phyloP scores from a whole-genome alignment of 2,888 invertebrate genomes.

The Hyalella azteca region DNA sequence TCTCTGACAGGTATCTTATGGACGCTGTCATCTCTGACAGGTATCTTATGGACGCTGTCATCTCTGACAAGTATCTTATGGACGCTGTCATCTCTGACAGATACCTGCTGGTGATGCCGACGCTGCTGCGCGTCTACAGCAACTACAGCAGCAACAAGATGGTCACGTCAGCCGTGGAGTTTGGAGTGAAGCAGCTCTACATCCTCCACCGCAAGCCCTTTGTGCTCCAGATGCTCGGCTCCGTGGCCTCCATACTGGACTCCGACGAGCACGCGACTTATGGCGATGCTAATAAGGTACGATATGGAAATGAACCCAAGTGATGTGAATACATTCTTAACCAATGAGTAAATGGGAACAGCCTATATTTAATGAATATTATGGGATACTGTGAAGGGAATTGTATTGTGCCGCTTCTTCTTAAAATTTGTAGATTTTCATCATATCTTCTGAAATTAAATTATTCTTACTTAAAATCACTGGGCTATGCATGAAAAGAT shows the following conservation, averaged over 20 bases:
- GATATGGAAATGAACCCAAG: too few relatives aligned
- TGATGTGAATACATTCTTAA: too few relatives aligned
- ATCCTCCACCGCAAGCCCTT: constrained; percentile 97
- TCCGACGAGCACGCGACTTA: constrained; percentile 63
- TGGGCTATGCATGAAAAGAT: too few relatives aligned
- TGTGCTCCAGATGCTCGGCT: constrained; percentile 98
- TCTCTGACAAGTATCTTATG: too few relatives aligned
- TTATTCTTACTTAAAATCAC: too few relatives aligned
- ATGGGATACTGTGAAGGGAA: too few relatives aligned
- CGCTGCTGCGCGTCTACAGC: constrained; percentile 92
- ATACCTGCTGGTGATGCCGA: constrained; percentile 96
- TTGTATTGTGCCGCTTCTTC: too few relatives aligned
- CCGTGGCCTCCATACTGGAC: constrained; percentile 76
- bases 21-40: neutral
- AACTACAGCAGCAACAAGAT: constrained; percentile 96
- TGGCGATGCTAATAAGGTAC: constrained; percentile 90
- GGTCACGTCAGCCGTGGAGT: constrained; percentile 94
- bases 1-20: neutral
- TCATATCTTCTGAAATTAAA: too few relatives aligned
- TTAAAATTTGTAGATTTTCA: too few relatives aligned
- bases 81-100: too few relatives aligned
- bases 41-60: neutral
- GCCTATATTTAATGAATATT: too few relatives aligned
- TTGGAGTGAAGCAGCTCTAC: constrained; percentile 98
- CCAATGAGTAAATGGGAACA: too few relatives aligned